These are phyloP conservation scores for Epizoanthus stellaris DNA, from an alignment of 92 coral and sea anemone species.

Conservation along the genomic window DNA sequence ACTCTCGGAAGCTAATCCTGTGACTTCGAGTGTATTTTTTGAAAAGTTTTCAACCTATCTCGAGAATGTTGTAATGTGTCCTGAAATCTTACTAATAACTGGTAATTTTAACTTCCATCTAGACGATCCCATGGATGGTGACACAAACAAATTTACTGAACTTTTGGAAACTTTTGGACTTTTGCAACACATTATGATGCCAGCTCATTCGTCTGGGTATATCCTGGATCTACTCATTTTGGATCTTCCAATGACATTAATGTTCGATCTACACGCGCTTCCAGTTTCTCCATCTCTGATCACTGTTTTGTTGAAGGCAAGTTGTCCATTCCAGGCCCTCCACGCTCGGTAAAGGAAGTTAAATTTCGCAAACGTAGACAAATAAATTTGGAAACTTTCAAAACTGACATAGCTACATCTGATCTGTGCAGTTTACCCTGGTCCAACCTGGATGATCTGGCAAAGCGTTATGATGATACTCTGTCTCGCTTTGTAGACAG, in stretches of 20 bases:
- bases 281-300: background rate
- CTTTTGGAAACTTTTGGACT: conserved; percentile 18
- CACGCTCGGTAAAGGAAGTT: background rate
- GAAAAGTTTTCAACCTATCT: conserved; percentile 9
- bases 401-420: background rate
- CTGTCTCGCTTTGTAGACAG: too few species aligned
- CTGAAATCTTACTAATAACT: background rate
- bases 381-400: background rate
- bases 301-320: conserved; percentile 22
- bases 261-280: background rate
- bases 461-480: too few species aligned
- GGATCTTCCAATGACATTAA: background rate
- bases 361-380: background rate
- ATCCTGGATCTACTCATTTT: background rate
- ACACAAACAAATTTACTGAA: background rate
- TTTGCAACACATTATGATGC: background rate
- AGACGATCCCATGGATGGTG: conserved; percentile 1
- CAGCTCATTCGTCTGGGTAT: background rate
- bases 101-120: conserved; percentile 43
- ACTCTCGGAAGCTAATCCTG: background rate
- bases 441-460: background rate
- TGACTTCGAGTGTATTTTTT: background rate
- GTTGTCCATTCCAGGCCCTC: conserved; percentile 1
- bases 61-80: conserved; percentile 7
- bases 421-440: background rate